Evolutionary conservation across 1,140 invertebrate genomes (phyloP).

Genomic region (Achatina immaculata): DNA sequence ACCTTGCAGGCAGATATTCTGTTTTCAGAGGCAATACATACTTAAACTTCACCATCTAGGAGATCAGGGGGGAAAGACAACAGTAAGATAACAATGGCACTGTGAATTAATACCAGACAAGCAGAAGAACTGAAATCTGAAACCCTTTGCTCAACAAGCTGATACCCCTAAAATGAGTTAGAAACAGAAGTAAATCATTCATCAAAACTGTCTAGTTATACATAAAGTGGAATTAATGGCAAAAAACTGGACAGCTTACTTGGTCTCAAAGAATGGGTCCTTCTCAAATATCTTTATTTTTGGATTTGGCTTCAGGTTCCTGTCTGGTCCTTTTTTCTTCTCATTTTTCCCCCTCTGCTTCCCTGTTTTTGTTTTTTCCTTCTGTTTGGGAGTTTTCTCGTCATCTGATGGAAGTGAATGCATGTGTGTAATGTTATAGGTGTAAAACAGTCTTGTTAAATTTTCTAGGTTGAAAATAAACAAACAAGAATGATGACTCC

Average conservation of each 20-base stretch:
- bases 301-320: constrained; percentile 58
- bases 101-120: no score
- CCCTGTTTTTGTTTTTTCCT: constrained; percentile 42
- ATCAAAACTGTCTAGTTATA: no score
- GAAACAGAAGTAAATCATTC: no score
- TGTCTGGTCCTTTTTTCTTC: constrained; percentile 58
- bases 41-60: no score
- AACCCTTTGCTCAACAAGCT: no score
- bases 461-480: background rate
- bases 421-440: background rate
- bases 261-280: constrained; percentile 73
- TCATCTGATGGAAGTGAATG: constrained; percentile 6
- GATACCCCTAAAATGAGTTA: no score
- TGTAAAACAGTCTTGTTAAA: background rate
- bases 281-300: constrained; percentile 69
- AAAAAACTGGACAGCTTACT: constrained; percentile 46
- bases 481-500: background rate
- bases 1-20: no score
- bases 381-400: background rate
- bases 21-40: no score
- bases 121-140: no score
- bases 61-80: no score
- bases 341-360: constrained; percentile 45
- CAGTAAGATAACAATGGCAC: no score
- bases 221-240: no score